phyloP scores from a whole-genome alignment of 2,113 vertebrate genomes.

The Chlorocebus sabaeus region DNA sequence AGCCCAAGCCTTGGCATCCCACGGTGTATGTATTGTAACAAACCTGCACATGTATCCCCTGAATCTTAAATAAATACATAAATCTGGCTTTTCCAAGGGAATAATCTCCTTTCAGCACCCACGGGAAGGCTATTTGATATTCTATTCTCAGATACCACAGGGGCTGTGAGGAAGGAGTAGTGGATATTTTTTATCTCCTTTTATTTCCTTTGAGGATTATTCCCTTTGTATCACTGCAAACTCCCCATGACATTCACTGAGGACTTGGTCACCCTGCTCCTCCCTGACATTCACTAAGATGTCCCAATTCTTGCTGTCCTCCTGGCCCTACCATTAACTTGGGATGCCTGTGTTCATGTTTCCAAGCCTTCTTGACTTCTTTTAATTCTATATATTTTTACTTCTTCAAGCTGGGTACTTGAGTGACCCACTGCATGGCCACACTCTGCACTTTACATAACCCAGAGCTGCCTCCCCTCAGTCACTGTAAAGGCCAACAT shows the following conservation, averaged over 20 bases:
- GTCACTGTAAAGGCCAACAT: not conserved
- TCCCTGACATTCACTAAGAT: not conserved
- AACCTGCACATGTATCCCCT: too few species aligned
- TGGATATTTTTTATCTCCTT: not conserved
- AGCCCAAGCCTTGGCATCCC: too few species aligned
- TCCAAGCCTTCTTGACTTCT: not conserved
- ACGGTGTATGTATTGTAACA: too few species aligned
- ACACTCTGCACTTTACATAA: not conserved
- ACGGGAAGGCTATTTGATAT: not conserved
- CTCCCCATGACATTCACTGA: not conserved
- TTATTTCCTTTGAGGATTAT: not conserved
- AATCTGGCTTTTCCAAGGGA: not conserved
- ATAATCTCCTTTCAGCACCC: not conserved
- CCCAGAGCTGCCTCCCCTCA: not conserved
- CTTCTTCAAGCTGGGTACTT: not conserved
- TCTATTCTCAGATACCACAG: conserved; percentile 6
- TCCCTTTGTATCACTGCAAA: not conserved
- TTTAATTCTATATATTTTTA: not conserved
- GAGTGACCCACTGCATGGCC: not conserved
- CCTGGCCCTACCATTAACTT: not conserved
- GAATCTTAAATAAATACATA: too few species aligned
- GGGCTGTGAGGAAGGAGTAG: not conserved
- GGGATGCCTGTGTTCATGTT: not conserved
- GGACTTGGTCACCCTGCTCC: not conserved
- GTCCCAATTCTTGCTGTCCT: not conserved